phyloP scores from a whole-genome alignment of 2,113 vertebrate species.

The Oceanites oceanicus region DNA sequence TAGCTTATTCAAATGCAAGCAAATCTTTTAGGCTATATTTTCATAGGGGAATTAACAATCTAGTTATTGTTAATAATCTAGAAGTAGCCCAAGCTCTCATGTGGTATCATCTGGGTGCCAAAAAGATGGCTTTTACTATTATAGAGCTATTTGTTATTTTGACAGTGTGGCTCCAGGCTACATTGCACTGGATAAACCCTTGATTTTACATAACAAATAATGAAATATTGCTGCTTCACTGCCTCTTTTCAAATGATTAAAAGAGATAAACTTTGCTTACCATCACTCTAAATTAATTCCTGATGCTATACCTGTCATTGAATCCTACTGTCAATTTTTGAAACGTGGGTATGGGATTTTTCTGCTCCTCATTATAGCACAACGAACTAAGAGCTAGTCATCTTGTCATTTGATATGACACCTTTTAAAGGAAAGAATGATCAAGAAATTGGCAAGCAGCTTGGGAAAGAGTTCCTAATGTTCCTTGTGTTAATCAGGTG shows the following conservation, averaged over 20 bases:
- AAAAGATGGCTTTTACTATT: constrained; percentile 15
- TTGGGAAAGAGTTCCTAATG: neutral
- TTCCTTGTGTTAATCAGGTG: neutral
- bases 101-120: neutral
- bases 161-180: constrained; percentile 12
- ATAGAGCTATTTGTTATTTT: constrained; percentile 10
- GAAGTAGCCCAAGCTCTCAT: neutral
- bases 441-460: neutral
- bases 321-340: neutral
- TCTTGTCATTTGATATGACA: neutral
- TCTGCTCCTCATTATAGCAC: neutral
- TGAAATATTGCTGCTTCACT: constrained; percentile 11
- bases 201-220: constrained; percentile 12
- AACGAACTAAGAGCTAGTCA: neutral
- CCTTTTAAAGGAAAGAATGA: neutral
- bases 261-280: constrained; percentile 2
- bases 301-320: neutral
- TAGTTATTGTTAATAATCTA: neutral
- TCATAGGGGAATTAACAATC: neutral
- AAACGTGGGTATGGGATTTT: neutral
- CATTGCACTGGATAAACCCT: neutral
- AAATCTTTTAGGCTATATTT: neutral
- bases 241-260: constrained; percentile 6
- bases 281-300: neutral
- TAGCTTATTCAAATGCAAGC: neutral